A percentile compares a stretch with the other conserved stretches of the same genome.
Evolutionary conservation across 2,113 vertebrate species (phyloP).

Genomic region (Phyllopteryx taeniolatus): DNA sequence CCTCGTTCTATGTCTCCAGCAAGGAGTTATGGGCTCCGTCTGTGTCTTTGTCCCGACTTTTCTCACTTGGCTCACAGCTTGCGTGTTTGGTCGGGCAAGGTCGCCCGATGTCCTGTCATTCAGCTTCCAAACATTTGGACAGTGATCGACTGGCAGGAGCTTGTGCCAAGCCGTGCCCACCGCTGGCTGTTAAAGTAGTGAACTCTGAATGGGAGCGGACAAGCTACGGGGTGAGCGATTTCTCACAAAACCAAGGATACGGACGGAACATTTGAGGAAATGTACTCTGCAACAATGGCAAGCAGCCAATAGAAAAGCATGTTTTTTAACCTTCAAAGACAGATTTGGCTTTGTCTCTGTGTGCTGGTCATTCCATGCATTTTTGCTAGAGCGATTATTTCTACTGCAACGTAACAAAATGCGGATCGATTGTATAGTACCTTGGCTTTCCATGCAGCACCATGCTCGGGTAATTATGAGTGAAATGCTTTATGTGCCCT

Average conservation of each 20-base stretch:
- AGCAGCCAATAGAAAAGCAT: slow-evolving; percentile 1
- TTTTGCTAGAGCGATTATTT: slow-evolving; percentile 14
- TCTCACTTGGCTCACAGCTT: slow-evolving; percentile 26
- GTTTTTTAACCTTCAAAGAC: slow-evolving; percentile 3
- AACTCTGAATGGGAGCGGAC: slow-evolving; percentile 28
- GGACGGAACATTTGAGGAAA: slow-evolving; percentile 20
- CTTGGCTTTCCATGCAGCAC: no score
- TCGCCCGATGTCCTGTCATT: slow-evolving; percentile 22
- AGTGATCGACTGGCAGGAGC: slow-evolving; percentile 15
- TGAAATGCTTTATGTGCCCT: no score
- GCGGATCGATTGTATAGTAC: no score
- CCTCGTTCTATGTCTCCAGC: slow-evolving; percentile 26
- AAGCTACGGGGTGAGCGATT: neutral
- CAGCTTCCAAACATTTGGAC: slow-evolving; percentile 29
- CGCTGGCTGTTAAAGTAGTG: slow-evolving; percentile 22
- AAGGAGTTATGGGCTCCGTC: slow-evolving; percentile 36
- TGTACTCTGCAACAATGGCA: slow-evolving; percentile 15
- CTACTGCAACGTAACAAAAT: neutral
- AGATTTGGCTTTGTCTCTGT: neutral
- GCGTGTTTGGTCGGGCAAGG: slow-evolving; percentile 30
- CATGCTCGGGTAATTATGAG: no score
- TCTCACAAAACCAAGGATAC: slow-evolving; percentile 39
- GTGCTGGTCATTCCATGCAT: neutral
- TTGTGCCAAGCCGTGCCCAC: slow-evolving; percentile 9
- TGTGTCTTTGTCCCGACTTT: slow-evolving; percentile 17